These are phyloP conservation scores for Electrophaes corylata DNA, from an alignment of 2,888 invertebrate genomes.

Conservation along the genomic window DNA sequence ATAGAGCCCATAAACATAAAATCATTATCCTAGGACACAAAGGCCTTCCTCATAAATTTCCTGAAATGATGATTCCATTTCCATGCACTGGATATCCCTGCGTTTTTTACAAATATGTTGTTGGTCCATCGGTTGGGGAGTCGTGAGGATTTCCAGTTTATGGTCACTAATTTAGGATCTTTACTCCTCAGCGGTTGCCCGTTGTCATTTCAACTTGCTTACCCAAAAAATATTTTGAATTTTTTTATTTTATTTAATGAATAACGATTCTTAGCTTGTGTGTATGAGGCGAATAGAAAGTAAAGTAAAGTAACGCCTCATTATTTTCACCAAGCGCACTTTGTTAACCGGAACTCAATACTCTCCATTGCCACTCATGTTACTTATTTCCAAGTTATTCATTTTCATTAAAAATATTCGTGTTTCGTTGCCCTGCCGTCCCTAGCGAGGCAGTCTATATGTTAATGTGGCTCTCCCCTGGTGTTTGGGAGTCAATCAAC, in stretches of 20 bases:
- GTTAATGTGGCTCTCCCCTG: slow-evolving; percentile 52
- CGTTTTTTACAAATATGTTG: no score
- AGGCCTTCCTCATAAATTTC: no score
- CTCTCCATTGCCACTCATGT: not conserved
- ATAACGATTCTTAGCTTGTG: not conserved
- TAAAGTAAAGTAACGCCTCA: not conserved
- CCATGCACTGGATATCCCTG: no score
- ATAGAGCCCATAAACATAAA: not conserved
- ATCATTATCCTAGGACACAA: no score
- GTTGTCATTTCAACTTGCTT: no score
- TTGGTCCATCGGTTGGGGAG: no score
- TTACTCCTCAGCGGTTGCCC: no score
- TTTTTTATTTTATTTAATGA: no score
- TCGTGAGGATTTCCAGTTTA: no score
- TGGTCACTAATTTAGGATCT: no score
- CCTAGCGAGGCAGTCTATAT: slow-evolving; percentile 49
- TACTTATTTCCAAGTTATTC: slow-evolving; percentile 7
- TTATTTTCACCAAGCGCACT: not conserved
- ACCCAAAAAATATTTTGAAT: no score
- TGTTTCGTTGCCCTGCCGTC: slow-evolving; percentile 19
- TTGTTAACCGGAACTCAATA: not conserved
- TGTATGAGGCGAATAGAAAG: not conserved
- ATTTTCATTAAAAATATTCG: slow-evolving; percentile 25
- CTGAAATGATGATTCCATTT: no score
- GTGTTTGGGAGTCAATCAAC: slow-evolving; percentile 52